Evolutionary conservation across 2,113 vertebrate species (phyloP).

Genomic region (Pontoporia blainvillei): DNA sequence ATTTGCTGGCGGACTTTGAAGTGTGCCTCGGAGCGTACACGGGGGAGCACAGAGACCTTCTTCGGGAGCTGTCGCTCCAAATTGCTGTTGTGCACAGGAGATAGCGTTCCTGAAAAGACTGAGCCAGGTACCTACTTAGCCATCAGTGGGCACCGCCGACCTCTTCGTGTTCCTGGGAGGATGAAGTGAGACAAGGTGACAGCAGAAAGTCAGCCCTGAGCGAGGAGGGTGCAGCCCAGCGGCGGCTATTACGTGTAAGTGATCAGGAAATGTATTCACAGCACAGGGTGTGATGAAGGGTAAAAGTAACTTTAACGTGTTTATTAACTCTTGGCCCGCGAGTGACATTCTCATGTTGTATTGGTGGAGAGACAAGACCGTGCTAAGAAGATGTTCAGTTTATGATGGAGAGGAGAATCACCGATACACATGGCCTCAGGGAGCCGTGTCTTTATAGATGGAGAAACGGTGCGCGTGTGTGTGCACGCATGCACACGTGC

Average conservation of each 20-base stretch:
- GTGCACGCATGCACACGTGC: accelerated
- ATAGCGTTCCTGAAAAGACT: background rate
- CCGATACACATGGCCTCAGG: too few relatives aligned
- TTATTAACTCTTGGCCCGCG: background rate
- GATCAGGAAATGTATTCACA: background rate
- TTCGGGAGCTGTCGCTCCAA: background rate
- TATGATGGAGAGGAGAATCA: background rate
- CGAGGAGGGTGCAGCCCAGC: accelerated
- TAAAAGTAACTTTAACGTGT: background rate
- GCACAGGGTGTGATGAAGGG: background rate
- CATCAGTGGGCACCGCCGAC: background rate
- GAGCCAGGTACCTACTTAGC: background rate
- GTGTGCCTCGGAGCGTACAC: too few relatives aligned
- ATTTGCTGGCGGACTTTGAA: background rate
- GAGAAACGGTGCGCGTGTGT: too few relatives aligned
- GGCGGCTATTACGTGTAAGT: background rate
- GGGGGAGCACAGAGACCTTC: background rate
- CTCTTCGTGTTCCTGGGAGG: background rate
- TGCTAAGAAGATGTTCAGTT: background rate
- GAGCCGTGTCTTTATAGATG: background rate
- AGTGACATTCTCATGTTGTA: background rate
- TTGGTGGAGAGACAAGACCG: too few relatives aligned
- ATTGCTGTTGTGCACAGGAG: background rate
- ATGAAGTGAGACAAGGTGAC: background rate
- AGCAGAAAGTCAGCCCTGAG: background rate